Base-by-base conservation (phyloP, 1,140 invertebrate genomes). In the Drosophila rhopaloa region DNA sequence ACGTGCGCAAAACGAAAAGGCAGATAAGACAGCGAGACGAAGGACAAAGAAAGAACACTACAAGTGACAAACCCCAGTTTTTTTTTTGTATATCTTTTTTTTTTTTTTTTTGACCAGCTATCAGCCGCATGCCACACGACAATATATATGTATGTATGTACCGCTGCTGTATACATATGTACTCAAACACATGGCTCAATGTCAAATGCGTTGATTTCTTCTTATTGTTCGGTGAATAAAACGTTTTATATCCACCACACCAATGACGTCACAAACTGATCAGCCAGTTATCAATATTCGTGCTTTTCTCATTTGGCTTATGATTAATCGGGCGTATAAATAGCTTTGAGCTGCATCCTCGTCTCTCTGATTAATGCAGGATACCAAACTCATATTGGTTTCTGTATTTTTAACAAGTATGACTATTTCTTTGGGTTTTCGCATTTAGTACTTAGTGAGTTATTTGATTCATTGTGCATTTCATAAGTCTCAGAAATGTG, bases 1-100 rank as follows among this genome's bases (percentile, higher is more conserved):
- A 85, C 81, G 81, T 85, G 81, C 74, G 65, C 78, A 85, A 85
- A 85, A 72, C 73, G 61, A 85, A 86, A 75, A 86, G 53, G 68
- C 68, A 81, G 81, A 86, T 85, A 86, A 85, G 82, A 75, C 74
- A 67, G 44, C 29, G 50, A 70, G 43, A 50, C 67, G 63, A 74
- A 71, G 55, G 53, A 51, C 77, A 51, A 75, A 58, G 46, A 54
- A 58, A 50, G 41, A 54, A 37, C 44, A 62, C 9, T 29, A 54
- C 38, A 67, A 65, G 19, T 59, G 60, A 43, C 54, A 62, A 19
- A 19, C 11, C 8, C 11, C 10, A 0, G 48, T 5, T 38, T 46
- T 24, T n/a, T 19, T 35, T 32, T 7, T 32, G 1, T 32, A 2
- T 32, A 32, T 11, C 16, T n/a, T 4, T 14, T 24, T 24, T 54